Conservation (phyloP, 2,113 vertebrate genomes). For the Lota lota region DNA sequence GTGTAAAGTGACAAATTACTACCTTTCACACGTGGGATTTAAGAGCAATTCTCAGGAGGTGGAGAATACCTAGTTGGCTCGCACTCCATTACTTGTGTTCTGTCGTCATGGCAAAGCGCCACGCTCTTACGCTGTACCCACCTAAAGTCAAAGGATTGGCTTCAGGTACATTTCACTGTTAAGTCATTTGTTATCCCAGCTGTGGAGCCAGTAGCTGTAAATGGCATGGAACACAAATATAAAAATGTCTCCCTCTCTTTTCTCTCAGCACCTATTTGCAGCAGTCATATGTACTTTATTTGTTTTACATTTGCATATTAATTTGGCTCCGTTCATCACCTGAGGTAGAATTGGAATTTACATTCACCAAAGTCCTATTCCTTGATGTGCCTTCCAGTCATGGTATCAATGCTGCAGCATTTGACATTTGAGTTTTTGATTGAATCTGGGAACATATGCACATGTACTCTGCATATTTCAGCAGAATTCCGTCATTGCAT, state of each 20-base stretch:
- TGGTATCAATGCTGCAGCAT: conserved; percentile 47
- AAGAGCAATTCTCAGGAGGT: conserved; percentile 57
- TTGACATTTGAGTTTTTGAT: conserved; percentile 71
- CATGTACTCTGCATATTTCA: conserved; percentile 68
- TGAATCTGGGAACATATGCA: conserved; percentile 65
- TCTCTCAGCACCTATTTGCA: too few species aligned
- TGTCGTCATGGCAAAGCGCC: too few species aligned
- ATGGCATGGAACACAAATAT: too few species aligned
- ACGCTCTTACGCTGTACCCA: too few species aligned
- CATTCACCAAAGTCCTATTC: conserved; percentile 23
- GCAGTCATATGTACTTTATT: too few species aligned
- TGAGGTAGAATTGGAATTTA: conserved; percentile 22
- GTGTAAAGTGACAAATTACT: conserved; percentile 93
- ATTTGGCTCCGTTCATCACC: too few species aligned
- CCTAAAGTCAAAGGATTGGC: not conserved
- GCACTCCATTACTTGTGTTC: too few species aligned
- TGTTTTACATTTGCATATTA: too few species aligned
- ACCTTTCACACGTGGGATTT: conserved; percentile 83
- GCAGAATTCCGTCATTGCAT: conserved; percentile 61
- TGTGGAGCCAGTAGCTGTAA: too few species aligned
- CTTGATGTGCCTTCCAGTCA: conserved; percentile 21
- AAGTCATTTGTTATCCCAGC: too few species aligned
- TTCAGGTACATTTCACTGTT: too few species aligned
- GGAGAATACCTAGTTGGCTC: conserved; percentile 46
- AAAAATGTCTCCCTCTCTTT: too few species aligned